Evolutionary conservation across 2,888 invertebrate genomes (phyloP), one percentile per base, ranked within the genome.

Genomic region (Tetropium fuscum): DNA sequence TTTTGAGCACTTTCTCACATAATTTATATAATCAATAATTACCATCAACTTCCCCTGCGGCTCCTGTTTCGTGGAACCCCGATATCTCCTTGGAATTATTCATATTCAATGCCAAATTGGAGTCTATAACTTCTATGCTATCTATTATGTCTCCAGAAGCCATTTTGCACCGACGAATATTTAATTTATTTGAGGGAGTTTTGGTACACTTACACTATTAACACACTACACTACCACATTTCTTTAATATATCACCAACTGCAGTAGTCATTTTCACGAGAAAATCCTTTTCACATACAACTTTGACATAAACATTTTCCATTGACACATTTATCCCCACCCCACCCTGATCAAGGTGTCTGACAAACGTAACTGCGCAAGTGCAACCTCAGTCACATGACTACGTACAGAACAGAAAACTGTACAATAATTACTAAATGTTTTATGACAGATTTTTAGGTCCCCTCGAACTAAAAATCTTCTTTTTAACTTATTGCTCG

Each of bases 141-240:
- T 92, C 91, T 80, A 89, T 85, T 79, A 84, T 89, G 84, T 92
- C 92, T 81, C 91, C 91, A 83, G 92, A 91, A 87, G 92, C 93
- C 93, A 93, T 93, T 84, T 86, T 56, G 56, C 47, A 41, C 56
- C 48, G 25, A 32, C 11, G 8, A 41, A 41, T 40, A 30, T 30
- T 41, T 47, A 55, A 57, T 58, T 47, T 51, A 57, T 60, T 56
- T 36, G 53, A 57, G 40, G 51, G 57, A 60, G 30, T 41, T 32
- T 43, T 7, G 58, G 62, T 43, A 56, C 56, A 58, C 48, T 57
- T 65, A 69, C 60, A 68, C 62, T 53, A 44, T 49, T 47, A 60
- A 54, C 41, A 57, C 61, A 69, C 65, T 56, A 57, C 70, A 73
- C 60, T 64, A 60, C 65, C 55, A 64, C 66, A 69, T 66, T 68